phyloP scores from a whole-genome alignment of 2,113 vertebrate species.

The Planiliza haematocheilus region DNA sequence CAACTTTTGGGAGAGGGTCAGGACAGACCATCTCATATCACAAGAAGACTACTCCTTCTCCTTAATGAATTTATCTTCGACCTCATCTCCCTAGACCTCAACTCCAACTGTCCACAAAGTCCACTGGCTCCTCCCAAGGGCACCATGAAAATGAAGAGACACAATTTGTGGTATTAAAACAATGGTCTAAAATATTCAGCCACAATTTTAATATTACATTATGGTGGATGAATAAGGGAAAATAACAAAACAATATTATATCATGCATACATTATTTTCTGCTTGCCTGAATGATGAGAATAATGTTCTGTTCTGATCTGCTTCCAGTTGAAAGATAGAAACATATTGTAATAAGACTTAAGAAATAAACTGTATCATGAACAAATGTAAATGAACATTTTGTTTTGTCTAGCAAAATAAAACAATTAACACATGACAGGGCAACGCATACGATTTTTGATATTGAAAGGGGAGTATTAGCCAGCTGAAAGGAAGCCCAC shows the following conservation, averaged over 20 bases:
- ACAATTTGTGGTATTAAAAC: background rate
- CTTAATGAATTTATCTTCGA: background rate
- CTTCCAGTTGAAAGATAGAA: too few relatives aligned
- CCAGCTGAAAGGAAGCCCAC: too few relatives aligned
- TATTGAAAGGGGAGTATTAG: too few relatives aligned
- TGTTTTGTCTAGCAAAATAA: too few relatives aligned
- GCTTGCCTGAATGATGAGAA: background rate
- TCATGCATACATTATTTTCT: background rate
- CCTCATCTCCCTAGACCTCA: background rate
- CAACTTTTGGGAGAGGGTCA: too few relatives aligned
- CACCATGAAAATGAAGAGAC: background rate
- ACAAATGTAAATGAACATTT: too few relatives aligned
- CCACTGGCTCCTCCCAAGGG: background rate
- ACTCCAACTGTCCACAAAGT: background rate
- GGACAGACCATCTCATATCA: constrained; percentile 11
- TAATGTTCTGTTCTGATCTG: background rate
- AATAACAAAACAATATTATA: background rate
- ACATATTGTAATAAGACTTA: too few relatives aligned
- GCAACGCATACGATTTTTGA: too few relatives aligned
- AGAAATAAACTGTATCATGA: too few relatives aligned
- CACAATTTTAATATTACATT: background rate
- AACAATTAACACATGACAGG: too few relatives aligned
- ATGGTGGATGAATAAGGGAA: background rate
- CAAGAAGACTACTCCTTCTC: constrained; percentile 2
- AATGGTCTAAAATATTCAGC: background rate